Conservation (phyloP, 1,140 invertebrate genomes). For the Drosophila pallidifrons region DNA sequence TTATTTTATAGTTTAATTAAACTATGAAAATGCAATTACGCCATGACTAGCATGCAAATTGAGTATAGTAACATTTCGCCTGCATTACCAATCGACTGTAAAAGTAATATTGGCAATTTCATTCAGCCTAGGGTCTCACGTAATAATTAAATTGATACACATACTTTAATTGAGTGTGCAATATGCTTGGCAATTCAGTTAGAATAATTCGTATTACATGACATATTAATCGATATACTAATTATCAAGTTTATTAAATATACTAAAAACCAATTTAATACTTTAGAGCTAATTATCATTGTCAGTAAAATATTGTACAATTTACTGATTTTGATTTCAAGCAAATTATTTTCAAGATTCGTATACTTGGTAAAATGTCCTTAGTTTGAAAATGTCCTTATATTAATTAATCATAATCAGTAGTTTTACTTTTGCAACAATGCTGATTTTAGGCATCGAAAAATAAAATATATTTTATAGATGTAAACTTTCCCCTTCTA, state of each 20-base stretch:
- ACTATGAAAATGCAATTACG: neutral
- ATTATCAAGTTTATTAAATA: too few relatives aligned
- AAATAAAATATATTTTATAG: too few relatives aligned
- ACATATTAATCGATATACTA: neutral
- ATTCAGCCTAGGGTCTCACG: neutral
- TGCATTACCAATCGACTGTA: neutral
- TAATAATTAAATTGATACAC: neutral
- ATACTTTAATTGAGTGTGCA: too few relatives aligned
- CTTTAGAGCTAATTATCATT: neutral
- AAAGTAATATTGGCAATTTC: neutral
- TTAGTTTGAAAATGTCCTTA: too few relatives aligned
- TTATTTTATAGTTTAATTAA: conserved; percentile 19
- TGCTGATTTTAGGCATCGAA: too few relatives aligned
- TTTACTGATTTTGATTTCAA: neutral
- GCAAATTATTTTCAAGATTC: too few relatives aligned
- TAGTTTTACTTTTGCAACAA: too few relatives aligned
- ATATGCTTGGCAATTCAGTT: too few relatives aligned
- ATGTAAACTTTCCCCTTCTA: too few relatives aligned
- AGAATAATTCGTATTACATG: too few relatives aligned
- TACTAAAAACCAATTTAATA: neutral
- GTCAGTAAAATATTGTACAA: neutral
- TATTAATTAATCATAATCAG: too few relatives aligned
- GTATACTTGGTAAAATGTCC: too few relatives aligned
- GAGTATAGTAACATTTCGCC: neutral
- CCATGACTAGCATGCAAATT: neutral